A percentile compares a stretch with the other conserved stretches of the same genome.
Evolutionary conservation across 64 coral and sea anemone species (phyloP).

Genomic region (Montipora sp.): DNA sequence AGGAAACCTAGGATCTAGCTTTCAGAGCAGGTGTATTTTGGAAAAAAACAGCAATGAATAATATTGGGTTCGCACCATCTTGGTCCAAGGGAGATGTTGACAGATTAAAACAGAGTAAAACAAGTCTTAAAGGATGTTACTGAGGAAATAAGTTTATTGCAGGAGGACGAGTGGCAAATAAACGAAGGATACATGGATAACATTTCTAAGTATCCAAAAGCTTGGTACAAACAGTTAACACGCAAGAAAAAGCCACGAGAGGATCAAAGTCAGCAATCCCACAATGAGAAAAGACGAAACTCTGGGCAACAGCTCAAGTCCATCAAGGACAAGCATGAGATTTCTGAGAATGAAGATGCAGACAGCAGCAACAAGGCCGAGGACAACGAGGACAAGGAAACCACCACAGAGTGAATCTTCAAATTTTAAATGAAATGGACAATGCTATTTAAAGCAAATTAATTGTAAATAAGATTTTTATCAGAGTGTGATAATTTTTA

Average conservation of each 20-base stretch:
- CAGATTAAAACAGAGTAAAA: too few species aligned
- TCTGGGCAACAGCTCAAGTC: background rate
- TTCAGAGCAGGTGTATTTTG: too few species aligned
- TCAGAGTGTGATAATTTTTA: conserved; percentile 47
- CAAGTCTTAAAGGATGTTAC: too few species aligned
- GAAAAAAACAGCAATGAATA: too few species aligned
- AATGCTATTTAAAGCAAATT: conserved; percentile 11
- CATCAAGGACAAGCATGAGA: conserved; percentile 25
- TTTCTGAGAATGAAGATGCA: conserved; percentile 30
- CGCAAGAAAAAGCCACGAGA: conserved; percentile 60
- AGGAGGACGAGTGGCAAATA: conserved; percentile 99
- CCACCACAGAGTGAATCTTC: conserved; percentile 56
- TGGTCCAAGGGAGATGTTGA: too few species aligned
- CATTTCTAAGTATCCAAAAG: conserved; percentile 95
- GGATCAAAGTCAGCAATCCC: background rate
- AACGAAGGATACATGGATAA: conserved; percentile 98
- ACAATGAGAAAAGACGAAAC: conserved; percentile 18
- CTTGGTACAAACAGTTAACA: conserved; percentile 87
- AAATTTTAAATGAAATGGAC: conserved; percentile 42
- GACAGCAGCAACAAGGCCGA: conserved; percentile 2
- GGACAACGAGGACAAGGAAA: conserved; percentile 62
- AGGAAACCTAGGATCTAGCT: too few species aligned
- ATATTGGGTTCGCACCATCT: too few species aligned
- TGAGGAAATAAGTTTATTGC: background rate
- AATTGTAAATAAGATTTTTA: conserved; percentile 52